A percentile compares a stretch with the other conserved stretches of the same genome.
These are phyloP conservation scores for Neolamprologus longior DNA, from an alignment of 2,113 vertebrate genomes.

Conservation along the genomic window DNA sequence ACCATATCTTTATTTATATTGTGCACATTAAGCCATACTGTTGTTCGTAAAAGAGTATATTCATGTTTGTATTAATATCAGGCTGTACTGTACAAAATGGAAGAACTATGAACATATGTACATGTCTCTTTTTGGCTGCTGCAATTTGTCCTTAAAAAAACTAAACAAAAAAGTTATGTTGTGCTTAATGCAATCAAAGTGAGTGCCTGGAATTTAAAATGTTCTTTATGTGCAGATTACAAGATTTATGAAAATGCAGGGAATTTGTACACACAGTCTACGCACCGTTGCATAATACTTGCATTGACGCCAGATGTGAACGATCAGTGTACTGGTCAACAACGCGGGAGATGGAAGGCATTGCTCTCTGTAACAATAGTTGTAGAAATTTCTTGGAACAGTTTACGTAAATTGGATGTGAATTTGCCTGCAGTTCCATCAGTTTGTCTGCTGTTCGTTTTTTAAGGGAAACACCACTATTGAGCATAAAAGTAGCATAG, in stretches of 20 bases:
- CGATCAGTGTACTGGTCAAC: constrained; percentile 27
- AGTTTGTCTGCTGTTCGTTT: constrained; percentile 25
- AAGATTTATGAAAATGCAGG: constrained; percentile 73
- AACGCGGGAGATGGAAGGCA: constrained; percentile 10
- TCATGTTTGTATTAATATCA: constrained; percentile 55
- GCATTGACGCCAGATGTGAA: constrained; percentile 43
- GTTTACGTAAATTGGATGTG: constrained; percentile 37
- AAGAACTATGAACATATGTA: constrained; percentile 67
- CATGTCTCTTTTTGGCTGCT: constrained; percentile 77
- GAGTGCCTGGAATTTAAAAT: constrained; percentile 78
- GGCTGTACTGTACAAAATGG: constrained; percentile 66
- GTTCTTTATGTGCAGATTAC: constrained; percentile 68
- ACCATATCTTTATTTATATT: constrained; percentile 38
- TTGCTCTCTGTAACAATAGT: constrained; percentile 30
- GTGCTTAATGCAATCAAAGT: constrained; percentile 83
- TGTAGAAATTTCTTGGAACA: constrained; percentile 15
- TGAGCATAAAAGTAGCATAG: constrained; percentile 72
- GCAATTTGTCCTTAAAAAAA: constrained; percentile 75
- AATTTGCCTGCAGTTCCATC: constrained; percentile 45
- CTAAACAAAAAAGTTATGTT: constrained; percentile 63
- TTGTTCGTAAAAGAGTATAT: constrained; percentile 37
- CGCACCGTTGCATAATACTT: constrained; percentile 55
- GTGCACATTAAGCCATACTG: constrained; percentile 62
- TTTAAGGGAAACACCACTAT: constrained; percentile 55
- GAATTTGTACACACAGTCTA: constrained; percentile 74